Conservation (phyloP, 2,888 invertebrate species). For the Hyles lineata region DNA sequence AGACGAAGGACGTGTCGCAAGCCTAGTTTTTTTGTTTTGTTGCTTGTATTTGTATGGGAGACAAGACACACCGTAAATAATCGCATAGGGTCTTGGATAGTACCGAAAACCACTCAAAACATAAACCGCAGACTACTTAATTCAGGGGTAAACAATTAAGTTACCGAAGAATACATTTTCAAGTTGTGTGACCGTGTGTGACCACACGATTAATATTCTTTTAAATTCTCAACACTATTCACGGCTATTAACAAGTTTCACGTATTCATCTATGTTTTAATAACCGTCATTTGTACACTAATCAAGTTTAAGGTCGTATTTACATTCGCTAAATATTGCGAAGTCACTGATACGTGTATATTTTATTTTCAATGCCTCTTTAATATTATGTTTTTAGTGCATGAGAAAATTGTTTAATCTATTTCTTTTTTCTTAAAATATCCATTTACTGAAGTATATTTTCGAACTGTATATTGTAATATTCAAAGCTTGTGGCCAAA, state of each 20-base stretch:
- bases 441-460: no score
- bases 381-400: background rate
- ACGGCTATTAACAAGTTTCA: background rate
- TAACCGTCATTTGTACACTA: background rate
- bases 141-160: no score
- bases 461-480: no score
- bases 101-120: no score
- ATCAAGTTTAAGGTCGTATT: conserved; percentile 49
- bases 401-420: background rate
- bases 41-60: no score
- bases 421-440: background rate
- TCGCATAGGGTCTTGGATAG: no score
- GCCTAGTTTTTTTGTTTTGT: no score
- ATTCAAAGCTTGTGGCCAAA: no score
- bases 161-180: background rate
- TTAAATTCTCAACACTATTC: background rate
- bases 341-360: background rate
- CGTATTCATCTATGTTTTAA: background rate
- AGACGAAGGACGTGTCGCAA: no score
- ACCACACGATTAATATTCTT: background rate
- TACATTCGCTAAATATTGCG: background rate
- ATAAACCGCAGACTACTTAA: no score
- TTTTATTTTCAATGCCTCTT: background rate
- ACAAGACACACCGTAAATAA: no score
- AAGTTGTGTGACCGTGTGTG: no score